phyloP scores from a whole-genome alignment of 2,888 invertebrate genomes.

The Strigamia crassipes region DNA sequence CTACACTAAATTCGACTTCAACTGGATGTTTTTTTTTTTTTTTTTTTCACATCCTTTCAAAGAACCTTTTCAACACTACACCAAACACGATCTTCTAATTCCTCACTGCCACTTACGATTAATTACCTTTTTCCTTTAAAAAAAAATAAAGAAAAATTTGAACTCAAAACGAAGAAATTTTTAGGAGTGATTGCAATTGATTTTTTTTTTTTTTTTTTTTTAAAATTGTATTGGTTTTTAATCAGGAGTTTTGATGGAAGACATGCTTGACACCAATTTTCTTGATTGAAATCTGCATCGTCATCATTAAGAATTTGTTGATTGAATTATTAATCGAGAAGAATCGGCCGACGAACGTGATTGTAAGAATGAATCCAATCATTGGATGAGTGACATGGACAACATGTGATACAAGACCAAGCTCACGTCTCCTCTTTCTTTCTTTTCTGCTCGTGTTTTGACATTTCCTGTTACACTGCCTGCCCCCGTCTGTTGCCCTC shows the following conservation, averaged over 20 bases:
- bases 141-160: no score
- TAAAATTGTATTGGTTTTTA: no score
- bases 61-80: not conserved
- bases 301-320: not conserved
- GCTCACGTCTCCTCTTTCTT: constrained; percentile 22
- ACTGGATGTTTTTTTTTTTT: not conserved
- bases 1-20: not conserved
- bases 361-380: constrained; percentile 29
- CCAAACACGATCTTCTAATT: not conserved
- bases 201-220: no score
- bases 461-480: constrained; percentile 42
- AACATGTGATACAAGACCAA: constrained; percentile 38
- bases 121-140: not conserved
- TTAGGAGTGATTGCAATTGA: no score
- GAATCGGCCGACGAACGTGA: not conserved
- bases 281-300: no score
- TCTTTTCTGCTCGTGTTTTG: constrained; percentile 37
- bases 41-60: not conserved
- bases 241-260: no score
- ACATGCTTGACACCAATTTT: no score
- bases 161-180: no score
- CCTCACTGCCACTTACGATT: not conserved
- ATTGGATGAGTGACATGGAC: constrained; percentile 14
- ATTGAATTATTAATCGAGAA: constrained; percentile 7
- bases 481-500: constrained; percentile 40